Evolutionary conservation across 2,888 invertebrate genomes (phyloP).

Genomic region (Liposcelis brunnea): DNA sequence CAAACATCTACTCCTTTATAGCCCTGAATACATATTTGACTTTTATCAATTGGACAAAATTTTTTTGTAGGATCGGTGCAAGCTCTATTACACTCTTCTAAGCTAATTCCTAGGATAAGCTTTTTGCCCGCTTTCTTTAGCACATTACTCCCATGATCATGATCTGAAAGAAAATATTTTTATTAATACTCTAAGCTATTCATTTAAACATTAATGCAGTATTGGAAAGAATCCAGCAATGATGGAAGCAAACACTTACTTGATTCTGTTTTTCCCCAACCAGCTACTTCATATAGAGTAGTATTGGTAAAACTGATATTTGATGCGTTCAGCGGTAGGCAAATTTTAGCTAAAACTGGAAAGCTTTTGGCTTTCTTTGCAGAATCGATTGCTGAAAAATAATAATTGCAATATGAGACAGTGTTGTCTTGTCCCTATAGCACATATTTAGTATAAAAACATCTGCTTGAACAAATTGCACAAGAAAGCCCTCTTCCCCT

Average conservation of each 20-base stretch:
- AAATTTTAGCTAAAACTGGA: constrained; percentile 1
- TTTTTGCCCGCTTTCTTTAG: not conserved
- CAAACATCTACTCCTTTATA: not conserved
- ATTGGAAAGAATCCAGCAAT: too few species aligned
- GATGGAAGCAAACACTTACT: not conserved
- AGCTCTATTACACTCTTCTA: not conserved
- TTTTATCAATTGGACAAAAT: not conserved
- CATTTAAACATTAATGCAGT: too few species aligned
- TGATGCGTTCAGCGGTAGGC: not conserved
- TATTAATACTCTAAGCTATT: too few species aligned
- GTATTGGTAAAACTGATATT: not conserved
- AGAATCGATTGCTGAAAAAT: too few species aligned
- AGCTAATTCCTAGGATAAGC: not conserved
- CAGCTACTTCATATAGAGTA: not conserved
- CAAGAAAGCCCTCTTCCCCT: too few species aligned
- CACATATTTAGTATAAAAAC: too few species aligned
- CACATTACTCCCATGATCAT: not conserved
- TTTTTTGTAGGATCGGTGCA: not conserved
- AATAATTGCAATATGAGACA: too few species aligned
- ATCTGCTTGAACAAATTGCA: too few species aligned
- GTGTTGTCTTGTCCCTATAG: too few species aligned
- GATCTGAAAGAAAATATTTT: too few species aligned
- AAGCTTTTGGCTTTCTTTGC: too few species aligned
- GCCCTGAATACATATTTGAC: constrained; percentile 2
- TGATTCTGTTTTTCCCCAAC: constrained; percentile 1